phyloP scores from a whole-genome alignment of 2,113 vertebrate genomes.

The Hepsetus odoe region DNA sequence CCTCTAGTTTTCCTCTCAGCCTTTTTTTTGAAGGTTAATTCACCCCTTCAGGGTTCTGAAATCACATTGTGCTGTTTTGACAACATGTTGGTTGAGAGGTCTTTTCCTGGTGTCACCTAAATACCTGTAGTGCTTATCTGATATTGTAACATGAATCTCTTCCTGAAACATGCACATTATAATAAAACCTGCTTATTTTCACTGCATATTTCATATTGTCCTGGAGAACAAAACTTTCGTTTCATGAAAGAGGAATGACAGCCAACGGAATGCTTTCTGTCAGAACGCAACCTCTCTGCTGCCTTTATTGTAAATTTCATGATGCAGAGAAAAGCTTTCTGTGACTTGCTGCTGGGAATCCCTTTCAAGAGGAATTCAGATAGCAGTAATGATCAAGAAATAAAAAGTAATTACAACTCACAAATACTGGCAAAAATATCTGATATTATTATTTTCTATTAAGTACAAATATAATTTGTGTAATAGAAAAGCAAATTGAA shows the following conservation, averaged over 20 bases:
- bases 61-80: neutral
- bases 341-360: neutral
- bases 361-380: neutral
- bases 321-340: neutral
- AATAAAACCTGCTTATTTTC: neutral
- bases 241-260: neutral
- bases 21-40: neutral
- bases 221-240: neutral
- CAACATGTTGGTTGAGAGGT: neutral
- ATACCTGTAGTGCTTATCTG: neutral
- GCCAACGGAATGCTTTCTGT: neutral
- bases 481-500: too few relatives aligned
- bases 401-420: too few relatives aligned
- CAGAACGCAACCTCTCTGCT: neutral
- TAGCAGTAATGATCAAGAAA: too few relatives aligned
- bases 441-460: neutral
- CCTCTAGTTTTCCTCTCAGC: neutral
- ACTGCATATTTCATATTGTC: neutral
- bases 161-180: constrained; percentile 3
- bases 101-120: neutral
- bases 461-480: too few relatives aligned
- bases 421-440: too few relatives aligned
- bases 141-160: neutral
- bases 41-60: neutral
- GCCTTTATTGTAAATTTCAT: neutral